Conservation (phyloP, 2,113 vertebrate genomes). For the Hipposideros armiger region DNA sequence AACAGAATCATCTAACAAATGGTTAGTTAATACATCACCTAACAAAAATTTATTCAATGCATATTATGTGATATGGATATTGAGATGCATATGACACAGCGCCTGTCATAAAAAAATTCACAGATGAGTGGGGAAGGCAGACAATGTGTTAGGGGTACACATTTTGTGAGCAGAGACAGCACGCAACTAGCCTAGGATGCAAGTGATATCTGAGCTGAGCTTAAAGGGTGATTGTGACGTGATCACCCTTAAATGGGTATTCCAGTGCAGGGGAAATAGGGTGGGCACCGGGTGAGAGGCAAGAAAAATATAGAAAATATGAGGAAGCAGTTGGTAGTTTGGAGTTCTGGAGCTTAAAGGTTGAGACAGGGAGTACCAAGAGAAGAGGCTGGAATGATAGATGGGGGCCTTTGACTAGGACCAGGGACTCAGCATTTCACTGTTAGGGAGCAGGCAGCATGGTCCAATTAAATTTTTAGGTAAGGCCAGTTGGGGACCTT, state of each 20-base stretch:
- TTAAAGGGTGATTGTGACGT: background rate
- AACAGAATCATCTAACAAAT: background rate
- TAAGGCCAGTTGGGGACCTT: background rate
- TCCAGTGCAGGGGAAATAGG: background rate
- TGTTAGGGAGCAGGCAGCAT: rapidly evolving
- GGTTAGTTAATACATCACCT: background rate
- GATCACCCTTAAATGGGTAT: background rate
- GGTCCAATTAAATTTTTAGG: background rate
- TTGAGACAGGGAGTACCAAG: background rate
- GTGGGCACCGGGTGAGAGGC: too few species aligned
- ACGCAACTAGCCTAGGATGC: background rate
- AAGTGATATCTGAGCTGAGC: background rate
- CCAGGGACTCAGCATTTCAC: background rate
- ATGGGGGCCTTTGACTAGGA: background rate
- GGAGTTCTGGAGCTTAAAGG: background rate
- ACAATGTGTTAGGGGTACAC: background rate
- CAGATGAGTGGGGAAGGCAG: background rate
- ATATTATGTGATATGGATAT: background rate
- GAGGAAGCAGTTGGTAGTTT: background rate
- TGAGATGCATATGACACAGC: background rate
- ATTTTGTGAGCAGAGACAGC: background rate
- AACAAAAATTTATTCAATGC: background rate
- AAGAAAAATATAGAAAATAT: background rate
- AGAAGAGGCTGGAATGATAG: background rate
- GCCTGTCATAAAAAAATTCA: background rate